Evolutionary conservation across 2,888 invertebrate species (phyloP), one percentile per base, ranked within the genome.

Genomic region (Drosophila aldrichi): DNA sequence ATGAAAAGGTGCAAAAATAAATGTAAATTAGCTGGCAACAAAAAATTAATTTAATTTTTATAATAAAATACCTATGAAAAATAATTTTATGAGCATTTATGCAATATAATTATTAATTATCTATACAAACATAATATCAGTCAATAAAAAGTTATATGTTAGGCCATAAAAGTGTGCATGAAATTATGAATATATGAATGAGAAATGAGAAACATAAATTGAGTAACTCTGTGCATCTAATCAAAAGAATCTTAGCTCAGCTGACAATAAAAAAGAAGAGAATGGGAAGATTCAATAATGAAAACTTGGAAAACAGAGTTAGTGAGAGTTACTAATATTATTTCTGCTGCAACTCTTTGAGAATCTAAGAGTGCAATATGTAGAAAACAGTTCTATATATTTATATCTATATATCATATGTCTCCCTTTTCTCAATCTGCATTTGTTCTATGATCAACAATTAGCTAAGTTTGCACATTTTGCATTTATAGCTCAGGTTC

Each of bases 401-500:
- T 10, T 6, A 14, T 43, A 43, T 20, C 10, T 2, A 8, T 41
- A 10, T 41, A 10, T 41, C 1, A 25, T 8, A n/a, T 29, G 10
- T n/a, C 29, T 29, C 10, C 10, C 8, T 4, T 25, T 46, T 16
- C 16, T 10, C 16, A 29, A 29, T 1, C 38, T 32, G 29, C 20
- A 60, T 29, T 61, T 29, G 16, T 12, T 44, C n/a, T 32, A 25
- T 29, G 29, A 20, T 10, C 16, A 20, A 2, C 18, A 9, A 22
- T 29, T 32, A 18, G 32, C 18, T 7, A 34, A 43, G 12, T 25
- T 43, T 67, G 41, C 29, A 52, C 12, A 40, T 25, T 18, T 18
- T 32, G 14, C 32, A 18, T 62, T 78, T 74, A 74, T 78, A 74
- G 59, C 22, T 54, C 62, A 12, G 49, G 64, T 65, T 54, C 54